A percentile compares a stretch with the other conserved stretches of the same genome.
Evolutionary conservation across 2,888 invertebrate species (phyloP).

Genomic region (Epistrophella euchroma): DNA sequence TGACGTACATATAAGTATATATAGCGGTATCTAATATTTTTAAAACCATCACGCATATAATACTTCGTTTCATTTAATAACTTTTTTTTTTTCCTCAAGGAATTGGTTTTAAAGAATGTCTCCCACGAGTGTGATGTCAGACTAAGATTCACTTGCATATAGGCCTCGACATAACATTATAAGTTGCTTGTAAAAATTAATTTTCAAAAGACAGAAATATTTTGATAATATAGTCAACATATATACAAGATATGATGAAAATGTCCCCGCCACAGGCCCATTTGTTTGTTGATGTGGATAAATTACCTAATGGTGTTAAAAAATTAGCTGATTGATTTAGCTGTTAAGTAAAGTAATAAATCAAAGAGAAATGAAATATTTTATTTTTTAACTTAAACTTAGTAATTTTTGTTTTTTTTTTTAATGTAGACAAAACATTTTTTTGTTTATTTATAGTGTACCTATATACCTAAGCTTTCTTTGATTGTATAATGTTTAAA

Average conservation of each 20-base stretch:
- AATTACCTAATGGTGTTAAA: conserved; percentile 63
- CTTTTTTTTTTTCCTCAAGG: conserved; percentile 11
- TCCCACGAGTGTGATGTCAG: conserved; percentile 54
- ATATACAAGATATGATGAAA: not conserved
- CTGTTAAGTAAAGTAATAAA: conserved; percentile 67
- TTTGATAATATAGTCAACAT: too few species aligned
- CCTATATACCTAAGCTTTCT: too few species aligned
- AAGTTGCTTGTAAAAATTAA: conserved; percentile 43
- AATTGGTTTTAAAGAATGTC: conserved; percentile 35
- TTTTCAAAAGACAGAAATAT: conserved; percentile 12
- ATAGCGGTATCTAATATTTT: not conserved
- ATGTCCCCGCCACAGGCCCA: conserved; percentile 24
- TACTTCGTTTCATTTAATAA: not conserved
- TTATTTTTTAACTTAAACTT: conserved; percentile 51
- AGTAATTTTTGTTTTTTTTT: conserved; percentile 21
- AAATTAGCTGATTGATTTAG: conserved; percentile 73
- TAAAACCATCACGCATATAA: not conserved
- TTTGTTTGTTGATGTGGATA: conserved; percentile 61
- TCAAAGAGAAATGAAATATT: conserved; percentile 44
- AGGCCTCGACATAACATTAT: not conserved
- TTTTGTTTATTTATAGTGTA: conserved; percentile 29
- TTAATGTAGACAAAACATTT: conserved; percentile 5
- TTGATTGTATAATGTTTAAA: not conserved
- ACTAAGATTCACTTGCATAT: not conserved
- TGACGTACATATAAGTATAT: conserved; percentile 21